phyloP scores from a whole-genome alignment of 2,888 invertebrate species.

The Dynastes maya region DNA sequence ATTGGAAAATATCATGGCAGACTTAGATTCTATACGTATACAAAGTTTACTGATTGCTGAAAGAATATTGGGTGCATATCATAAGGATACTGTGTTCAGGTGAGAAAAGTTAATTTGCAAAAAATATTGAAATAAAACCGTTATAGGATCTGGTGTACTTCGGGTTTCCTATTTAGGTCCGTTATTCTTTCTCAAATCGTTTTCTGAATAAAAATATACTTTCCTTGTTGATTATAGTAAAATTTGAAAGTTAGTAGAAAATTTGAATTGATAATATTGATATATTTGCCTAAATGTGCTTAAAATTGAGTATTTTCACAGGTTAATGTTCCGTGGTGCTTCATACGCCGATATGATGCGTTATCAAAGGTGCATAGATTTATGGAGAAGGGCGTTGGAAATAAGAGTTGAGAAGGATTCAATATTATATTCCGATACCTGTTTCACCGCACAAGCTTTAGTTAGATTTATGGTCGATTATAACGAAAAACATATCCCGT shows the following conservation, averaged over 20 bases:
- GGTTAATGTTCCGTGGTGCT: slow-evolving; percentile 76
- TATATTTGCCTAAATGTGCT: too few relatives aligned
- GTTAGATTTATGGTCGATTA: slow-evolving; percentile 87
- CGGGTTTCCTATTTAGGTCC: not conserved
- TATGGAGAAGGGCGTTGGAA: slow-evolving; percentile 89
- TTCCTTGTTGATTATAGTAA: not conserved
- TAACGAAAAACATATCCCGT: slow-evolving; percentile 75
- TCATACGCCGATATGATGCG: slow-evolving; percentile 82
- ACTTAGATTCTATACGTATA: slow-evolving; percentile 89
- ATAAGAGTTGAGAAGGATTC: slow-evolving; percentile 86
- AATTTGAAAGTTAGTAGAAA: not conserved
- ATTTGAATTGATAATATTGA: too few relatives aligned
- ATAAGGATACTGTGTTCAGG: slow-evolving; percentile 89
- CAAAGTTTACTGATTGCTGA: slow-evolving; percentile 92
- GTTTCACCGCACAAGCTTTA: slow-evolving; percentile 89
- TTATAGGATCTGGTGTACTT: too few relatives aligned
- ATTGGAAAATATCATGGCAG: slow-evolving; percentile 81
- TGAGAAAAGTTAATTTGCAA: slow-evolving; percentile 46
- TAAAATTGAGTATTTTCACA: slow-evolving; percentile 49
- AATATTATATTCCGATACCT: slow-evolving; percentile 84
- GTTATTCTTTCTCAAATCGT: too few relatives aligned
- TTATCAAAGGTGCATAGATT: slow-evolving; percentile 88
- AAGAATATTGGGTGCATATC: slow-evolving; percentile 87
- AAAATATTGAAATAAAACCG: too few relatives aligned
- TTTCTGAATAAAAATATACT: slow-evolving; percentile 1